These are phyloP conservation scores for Lomographa bimaculata DNA, from an alignment of 2,888 invertebrate genomes.

Conservation along the genomic window DNA sequence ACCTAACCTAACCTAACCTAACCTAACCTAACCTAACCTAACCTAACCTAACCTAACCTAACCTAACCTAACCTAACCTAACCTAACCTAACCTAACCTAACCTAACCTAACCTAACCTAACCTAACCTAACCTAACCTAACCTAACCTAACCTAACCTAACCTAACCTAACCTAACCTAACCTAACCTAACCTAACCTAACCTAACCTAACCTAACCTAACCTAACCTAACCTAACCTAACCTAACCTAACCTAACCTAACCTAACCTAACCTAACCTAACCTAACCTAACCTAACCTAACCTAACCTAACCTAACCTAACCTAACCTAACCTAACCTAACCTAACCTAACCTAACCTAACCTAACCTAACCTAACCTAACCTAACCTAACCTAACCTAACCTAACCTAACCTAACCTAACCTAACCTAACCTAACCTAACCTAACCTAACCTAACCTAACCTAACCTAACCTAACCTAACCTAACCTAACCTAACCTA, in stretches of 20 bases:
- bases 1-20: slow-evolving; percentile 1
- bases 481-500: slow-evolving; percentile 26
- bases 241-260: slow-evolving; percentile 36
- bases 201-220: slow-evolving; percentile 34
- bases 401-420: slow-evolving; percentile 34
- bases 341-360: slow-evolving; percentile 37
- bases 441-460: slow-evolving; percentile 37
- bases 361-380: slow-evolving; percentile 33
- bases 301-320: slow-evolving; percentile 38
- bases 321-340: slow-evolving; percentile 38
- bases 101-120: slow-evolving; percentile 1
- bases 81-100: slow-evolving; percentile 1
- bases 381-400: slow-evolving; percentile 34
- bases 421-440: slow-evolving; percentile 38
- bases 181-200: slow-evolving; percentile 1
- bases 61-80: slow-evolving; percentile 1
- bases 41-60: slow-evolving; percentile 1
- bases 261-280: slow-evolving; percentile 33
- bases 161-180: not conserved
- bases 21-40: slow-evolving; percentile 1
- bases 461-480: slow-evolving; percentile 37
- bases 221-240: slow-evolving; percentile 37
- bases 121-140: slow-evolving; percentile 1
- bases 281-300: slow-evolving; percentile 34
- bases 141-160: slow-evolving; percentile 1